Conservation (phyloP, 2,797 vertebrate species). For the Sparidentex hasta region DNA sequence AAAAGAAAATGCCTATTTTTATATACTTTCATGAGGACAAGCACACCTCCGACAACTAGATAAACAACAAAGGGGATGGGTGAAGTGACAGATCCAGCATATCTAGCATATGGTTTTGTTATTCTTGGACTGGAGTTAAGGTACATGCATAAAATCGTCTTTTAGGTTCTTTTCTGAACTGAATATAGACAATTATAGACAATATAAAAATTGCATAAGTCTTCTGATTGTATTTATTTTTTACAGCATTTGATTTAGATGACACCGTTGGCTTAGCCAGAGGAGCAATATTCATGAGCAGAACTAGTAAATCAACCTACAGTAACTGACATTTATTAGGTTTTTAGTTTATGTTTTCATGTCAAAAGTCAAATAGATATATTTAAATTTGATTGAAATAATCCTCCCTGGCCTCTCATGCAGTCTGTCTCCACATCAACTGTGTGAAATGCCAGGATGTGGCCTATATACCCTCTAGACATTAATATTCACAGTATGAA, state of each 20-base stretch:
- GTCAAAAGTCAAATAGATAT: constrained; percentile 40
- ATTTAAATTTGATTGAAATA: constrained; percentile 43
- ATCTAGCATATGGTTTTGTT: constrained; percentile 67
- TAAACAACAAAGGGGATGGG: constrained; percentile 52
- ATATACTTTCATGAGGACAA: constrained; percentile 86
- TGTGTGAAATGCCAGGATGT: constrained; percentile 49
- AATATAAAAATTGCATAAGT: constrained; percentile 44
- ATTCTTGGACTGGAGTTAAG: constrained; percentile 64
- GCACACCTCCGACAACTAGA: constrained; percentile 82
- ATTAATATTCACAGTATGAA: constrained; percentile 45
- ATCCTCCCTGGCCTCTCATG: constrained; percentile 26
- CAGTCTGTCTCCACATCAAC: constrained; percentile 31
- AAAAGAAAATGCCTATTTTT: constrained; percentile 87
- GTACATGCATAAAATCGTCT: constrained; percentile 40
- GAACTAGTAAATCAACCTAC: constrained; percentile 34
- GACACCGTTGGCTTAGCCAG: constrained; percentile 52
- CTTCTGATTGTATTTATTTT: constrained; percentile 59
- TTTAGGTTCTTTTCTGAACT: constrained; percentile 44
- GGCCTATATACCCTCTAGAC: constrained; percentile 31
- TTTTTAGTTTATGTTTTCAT: constrained; percentile 30
- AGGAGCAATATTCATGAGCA: constrained; percentile 38
- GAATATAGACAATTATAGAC: constrained; percentile 16
- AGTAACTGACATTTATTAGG: constrained; percentile 50
- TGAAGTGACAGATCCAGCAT: constrained; percentile 59
- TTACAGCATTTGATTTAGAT: constrained; percentile 57